Evolutionary conservation across 2,797 vertebrate species (phyloP).

Genomic region (Erithacus rubecula): DNA sequence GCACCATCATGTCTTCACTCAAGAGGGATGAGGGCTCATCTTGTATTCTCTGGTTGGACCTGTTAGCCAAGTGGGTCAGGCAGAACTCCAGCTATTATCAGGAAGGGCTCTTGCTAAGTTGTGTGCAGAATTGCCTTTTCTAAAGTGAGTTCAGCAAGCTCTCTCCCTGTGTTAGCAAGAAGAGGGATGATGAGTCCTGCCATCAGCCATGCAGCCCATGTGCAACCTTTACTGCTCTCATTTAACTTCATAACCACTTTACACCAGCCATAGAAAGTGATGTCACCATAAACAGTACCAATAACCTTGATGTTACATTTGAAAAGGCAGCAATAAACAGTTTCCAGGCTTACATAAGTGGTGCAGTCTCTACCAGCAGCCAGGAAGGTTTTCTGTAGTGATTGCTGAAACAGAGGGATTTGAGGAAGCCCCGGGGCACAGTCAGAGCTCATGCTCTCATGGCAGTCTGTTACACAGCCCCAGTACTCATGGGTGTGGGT

Average conservation of each 20-base stretch:
- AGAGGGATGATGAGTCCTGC: neutral
- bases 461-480: neutral
- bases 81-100: neutral
- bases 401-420: neutral
- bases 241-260: slow-evolving; percentile 69
- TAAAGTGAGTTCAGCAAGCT: neutral
- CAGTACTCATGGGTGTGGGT: fast-evolving
- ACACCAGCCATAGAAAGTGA: slow-evolving; percentile 66
- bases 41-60: neutral
- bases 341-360: neutral
- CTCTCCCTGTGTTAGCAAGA: neutral
- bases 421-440: neutral
- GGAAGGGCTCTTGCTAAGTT: neutral
- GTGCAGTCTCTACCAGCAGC: neutral
- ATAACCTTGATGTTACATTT: slow-evolving; percentile 52
- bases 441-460: neutral
- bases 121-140: neutral
- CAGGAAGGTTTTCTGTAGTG: neutral
- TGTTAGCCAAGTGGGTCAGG: fast-evolving
- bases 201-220: slow-evolving; percentile 62
- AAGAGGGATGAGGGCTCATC: neutral
- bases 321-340: slow-evolving; percentile 49
- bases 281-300: slow-evolving; percentile 56
- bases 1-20: neutral
- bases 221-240: slow-evolving; percentile 55